Evolutionary conservation across 2,113 vertebrate genomes (phyloP).

Genomic region (Promerops cafer): DNA sequence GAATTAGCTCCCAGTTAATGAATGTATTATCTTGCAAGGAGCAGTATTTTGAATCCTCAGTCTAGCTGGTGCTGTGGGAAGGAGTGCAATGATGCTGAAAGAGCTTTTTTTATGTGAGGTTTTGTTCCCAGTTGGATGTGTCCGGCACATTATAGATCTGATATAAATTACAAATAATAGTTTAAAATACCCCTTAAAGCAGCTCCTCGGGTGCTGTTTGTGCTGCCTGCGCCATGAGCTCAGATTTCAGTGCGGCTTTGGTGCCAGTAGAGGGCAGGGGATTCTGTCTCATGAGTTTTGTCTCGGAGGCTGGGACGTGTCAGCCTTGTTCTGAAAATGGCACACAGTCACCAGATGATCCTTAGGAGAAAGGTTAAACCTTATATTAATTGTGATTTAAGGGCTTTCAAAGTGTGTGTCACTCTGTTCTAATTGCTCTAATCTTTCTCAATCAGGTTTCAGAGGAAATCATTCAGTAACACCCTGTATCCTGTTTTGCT

Average conservation of each 20-base stretch:
- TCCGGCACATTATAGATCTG: neutral
- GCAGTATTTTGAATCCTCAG: neutral
- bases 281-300: constrained; percentile 6
- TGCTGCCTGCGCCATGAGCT: neutral
- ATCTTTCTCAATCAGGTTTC: constrained; percentile 54
- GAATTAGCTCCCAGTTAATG: constrained; percentile 18
- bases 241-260: neutral
- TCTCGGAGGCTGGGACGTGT: neutral
- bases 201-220: neutral
- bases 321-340: neutral
- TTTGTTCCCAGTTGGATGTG: neutral
- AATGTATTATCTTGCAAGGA: neutral
- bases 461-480: constrained; percentile 57
- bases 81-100: neutral
- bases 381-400: constrained; percentile 30
- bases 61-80: neutral
- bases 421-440: constrained; percentile 44
- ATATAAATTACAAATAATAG: neutral
- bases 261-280: constrained; percentile 59
- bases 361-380: constrained; percentile 10
- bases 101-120: neutral
- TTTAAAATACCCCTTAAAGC: neutral
- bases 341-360: neutral
- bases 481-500: constrained; percentile 59
- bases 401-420: constrained; percentile 7